Base-by-base conservation (phyloP, 2,888 invertebrate species). In the Apamea sordens region DNA sequence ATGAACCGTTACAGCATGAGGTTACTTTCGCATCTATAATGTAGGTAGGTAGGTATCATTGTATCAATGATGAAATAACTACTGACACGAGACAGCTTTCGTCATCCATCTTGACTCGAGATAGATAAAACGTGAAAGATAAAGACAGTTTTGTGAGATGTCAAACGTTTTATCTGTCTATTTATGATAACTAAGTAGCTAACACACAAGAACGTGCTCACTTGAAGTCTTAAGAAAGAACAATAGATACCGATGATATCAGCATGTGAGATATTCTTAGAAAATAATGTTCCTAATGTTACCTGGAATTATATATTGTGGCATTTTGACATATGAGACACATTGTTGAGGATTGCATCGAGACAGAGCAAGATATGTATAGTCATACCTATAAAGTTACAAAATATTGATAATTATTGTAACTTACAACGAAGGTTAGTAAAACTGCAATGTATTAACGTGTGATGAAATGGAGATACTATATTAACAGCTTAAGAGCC, bases 41-140 rank as follows among this genome's bases (percentile, higher is more conserved):
- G 24, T 53, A 0, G 10, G 0, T n/a, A n/a, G n/a, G n/a, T 53
- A 50, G 44, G 0, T 44, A 28, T n/a, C 8, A 68, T 8, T 41
- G 41, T 18, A 24, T 28, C 28, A 56, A 56, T 72, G 56, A 24
- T 61, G 63, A 41, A 80, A 80, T 59, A 59, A 80, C 21, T 50
- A n/a, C n/a, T 8, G 15, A 50, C 15, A 67, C 15, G 7, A n/a
- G 10, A 18, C 18, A 28, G 21, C 32, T 6, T 3, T n/a, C 28
- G 15, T 24, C 41, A 61, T 28, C 1, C 8, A 32, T 36, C 44
- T 24, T 44, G 61, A 79, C n/a, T 65, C 15, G 13, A 28, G 24
- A 41, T 5, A 21, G 47, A 50, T 80, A 36, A 73, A 73, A 41
- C 15, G 3, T 64, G 7, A 63, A 18, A 32, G 32, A 70, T 81